These are phyloP conservation scores for Actinernus sp. DNA, from an alignment of 92 coral and sea anemone species.

Conservation along the genomic window DNA sequence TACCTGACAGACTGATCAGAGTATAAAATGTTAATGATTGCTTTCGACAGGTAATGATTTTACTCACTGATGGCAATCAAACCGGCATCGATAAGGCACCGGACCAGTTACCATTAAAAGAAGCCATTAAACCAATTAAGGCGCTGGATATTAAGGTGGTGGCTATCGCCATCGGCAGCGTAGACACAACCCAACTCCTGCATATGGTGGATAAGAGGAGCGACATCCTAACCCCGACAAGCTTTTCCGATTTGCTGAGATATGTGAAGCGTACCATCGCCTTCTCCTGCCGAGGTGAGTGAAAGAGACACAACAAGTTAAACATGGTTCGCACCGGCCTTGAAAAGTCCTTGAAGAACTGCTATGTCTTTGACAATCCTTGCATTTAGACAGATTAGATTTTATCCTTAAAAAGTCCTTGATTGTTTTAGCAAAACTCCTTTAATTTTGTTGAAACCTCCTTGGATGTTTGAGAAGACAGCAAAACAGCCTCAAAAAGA, in stretches of 20 bases:
- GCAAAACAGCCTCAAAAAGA: too few species aligned
- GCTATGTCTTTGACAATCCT: too few species aligned
- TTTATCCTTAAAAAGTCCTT: too few species aligned
- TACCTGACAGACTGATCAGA: too few species aligned
- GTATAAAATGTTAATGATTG: too few species aligned
- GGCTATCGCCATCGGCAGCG: conserved; percentile 89
- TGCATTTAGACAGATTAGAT: too few species aligned
- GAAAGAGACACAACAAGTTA: too few species aligned
- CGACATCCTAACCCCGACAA: conserved; percentile 62
- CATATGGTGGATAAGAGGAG: conserved; percentile 41
- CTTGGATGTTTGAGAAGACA: too few species aligned
- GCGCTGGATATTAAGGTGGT: conserved; percentile 49
- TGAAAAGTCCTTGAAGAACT: too few species aligned
- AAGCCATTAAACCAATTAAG: conserved; percentile 75
- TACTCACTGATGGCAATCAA: conserved; percentile 89
- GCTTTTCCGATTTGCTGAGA: conserved; percentile 53
- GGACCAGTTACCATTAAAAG: conserved; percentile 35
- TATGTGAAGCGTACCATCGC: conserved; percentile 63
- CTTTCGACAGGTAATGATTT: conserved; percentile 79
- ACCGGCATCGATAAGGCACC: conserved; percentile 67
- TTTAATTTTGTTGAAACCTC: too few species aligned
- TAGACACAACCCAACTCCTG: conserved; percentile 63
- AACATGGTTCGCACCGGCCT: too few species aligned
- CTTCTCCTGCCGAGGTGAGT: conserved; percentile 88
- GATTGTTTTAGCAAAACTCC: too few species aligned